Base-by-base conservation (phyloP, 2,888 invertebrate genomes). In the Celastrina argiolus region DNA sequence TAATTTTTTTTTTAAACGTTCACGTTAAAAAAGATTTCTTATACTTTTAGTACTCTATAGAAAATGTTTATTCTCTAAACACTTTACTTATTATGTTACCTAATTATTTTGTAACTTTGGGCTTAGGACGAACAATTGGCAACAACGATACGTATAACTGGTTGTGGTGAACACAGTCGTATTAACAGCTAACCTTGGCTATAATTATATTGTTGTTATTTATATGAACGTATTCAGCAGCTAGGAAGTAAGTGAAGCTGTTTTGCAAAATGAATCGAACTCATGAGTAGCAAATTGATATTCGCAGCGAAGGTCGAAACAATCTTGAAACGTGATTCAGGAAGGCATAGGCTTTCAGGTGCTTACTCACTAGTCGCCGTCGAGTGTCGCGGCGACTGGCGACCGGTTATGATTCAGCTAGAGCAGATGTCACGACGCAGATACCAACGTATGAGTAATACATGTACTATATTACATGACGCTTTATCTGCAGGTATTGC, bases 211-310 rank as follows among this genome's bases (percentile, higher is more conserved):
- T 84, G 82, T 83, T 80, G 77, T 80, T 81, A 80, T 83, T 84
- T 85, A 86, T 81, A 84, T 82, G 81, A 68, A 81, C 80, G 85
- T 83, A 82, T 83, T 82, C 79, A 79, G 80, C 81, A 81, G 82
- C 82, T 83, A 87, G 89, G 84, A 83, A 87, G 89, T 88, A 89
- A 90, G 87, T 83, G 75, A 76, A 28, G 74, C 70, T 74, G 78
- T 78, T 79, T 76, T 77, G 74, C 77, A 39, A 79, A 81, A 76
- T 79, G 78, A 78, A 82, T 79, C 77, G 76, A 76, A 76, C 79
- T 78, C 80, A 79, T 81, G 78, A 80, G 76, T 77, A 78, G 69
- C 73, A 81, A 79, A 78, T 78, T 79, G 76, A 76, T 79, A 79
- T 80, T 78, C 79, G 71, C 73, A 73, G 76, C 83, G 81, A 84